These are phyloP conservation scores for Macrophya alboannulata DNA, from an alignment of 2,888 invertebrate genomes.

Conservation along the genomic window DNA sequence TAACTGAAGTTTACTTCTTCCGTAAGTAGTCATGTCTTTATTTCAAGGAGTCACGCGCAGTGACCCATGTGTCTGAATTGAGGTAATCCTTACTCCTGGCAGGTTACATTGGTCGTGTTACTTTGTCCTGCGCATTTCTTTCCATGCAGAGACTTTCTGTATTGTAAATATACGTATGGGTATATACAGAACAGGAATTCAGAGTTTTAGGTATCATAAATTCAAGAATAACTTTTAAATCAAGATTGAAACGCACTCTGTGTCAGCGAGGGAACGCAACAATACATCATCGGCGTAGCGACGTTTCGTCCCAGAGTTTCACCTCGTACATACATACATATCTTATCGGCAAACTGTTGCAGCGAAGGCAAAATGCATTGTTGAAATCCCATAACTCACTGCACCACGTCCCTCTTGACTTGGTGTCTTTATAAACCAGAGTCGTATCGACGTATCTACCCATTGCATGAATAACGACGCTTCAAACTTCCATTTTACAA, in stretches of 20 bases:
- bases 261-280: not conserved
- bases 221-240: constrained; percentile 34
- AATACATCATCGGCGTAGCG: constrained; percentile 10
- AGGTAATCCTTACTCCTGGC: not conserved
- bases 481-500: not conserved
- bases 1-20: not conserved
- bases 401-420: not conserved
- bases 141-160: constrained; percentile 7
- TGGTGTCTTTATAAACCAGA: not conserved
- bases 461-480: not conserved
- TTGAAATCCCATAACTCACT: not conserved
- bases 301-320: constrained; percentile 5
- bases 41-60: not conserved
- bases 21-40: not conserved
- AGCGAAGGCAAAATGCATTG: constrained; percentile 17
- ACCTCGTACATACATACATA: not conserved
- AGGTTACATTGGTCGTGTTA: not conserved
- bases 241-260: constrained; percentile 47
- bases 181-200: not conserved
- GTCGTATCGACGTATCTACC: not conserved
- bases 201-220: constrained; percentile 32
- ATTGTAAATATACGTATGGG: too few species aligned
- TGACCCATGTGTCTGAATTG: not conserved
- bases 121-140: not conserved
- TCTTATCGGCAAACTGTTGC: constrained; percentile 39